Conservation (phyloP, 2,113 vertebrate genomes). For the Cromileptes altivelis region DNA sequence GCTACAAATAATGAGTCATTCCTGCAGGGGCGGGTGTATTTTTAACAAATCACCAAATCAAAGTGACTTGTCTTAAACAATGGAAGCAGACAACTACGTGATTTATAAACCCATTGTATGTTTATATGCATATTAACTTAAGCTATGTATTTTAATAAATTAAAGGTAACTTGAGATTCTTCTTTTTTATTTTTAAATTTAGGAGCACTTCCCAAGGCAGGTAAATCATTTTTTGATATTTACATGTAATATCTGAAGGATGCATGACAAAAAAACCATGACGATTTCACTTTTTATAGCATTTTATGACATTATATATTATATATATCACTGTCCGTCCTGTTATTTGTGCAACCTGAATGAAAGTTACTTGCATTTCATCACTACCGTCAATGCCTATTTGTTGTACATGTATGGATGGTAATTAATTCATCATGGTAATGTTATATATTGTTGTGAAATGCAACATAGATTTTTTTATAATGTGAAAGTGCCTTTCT, state of each 20-base stretch:
- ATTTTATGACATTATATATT: constrained; percentile 14
- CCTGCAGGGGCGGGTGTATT: constrained; percentile 4
- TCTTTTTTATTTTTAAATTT: constrained; percentile 32
- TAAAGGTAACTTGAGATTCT: constrained; percentile 50
- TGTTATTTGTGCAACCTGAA: constrained; percentile 35
- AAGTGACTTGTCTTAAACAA: constrained; percentile 7
- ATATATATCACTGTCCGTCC: neutral
- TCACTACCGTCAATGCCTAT: constrained; percentile 46
- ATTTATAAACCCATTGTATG: constrained; percentile 44
- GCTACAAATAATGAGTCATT: constrained; percentile 15
- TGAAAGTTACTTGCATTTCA: constrained; percentile 34
- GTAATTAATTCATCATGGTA: constrained; percentile 47
- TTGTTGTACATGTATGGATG: constrained; percentile 34
- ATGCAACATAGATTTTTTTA: constrained; percentile 8
- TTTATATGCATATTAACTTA: constrained; percentile 70
- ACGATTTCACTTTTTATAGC: constrained; percentile 29
- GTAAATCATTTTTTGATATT: constrained; percentile 49
- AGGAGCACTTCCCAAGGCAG: constrained; percentile 31
- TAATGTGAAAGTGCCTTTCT: constrained; percentile 66
- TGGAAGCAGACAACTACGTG: constrained; percentile 38
- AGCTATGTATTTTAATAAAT: constrained; percentile 68
- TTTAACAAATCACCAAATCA: constrained; percentile 31
- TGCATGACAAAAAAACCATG: neutral
- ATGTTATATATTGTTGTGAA: constrained; percentile 43
- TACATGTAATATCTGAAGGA: constrained; percentile 40